Evolutionary conservation across 2,797 vertebrate species (phyloP), one percentile per base, ranked within the genome.

Genomic region (Potorous gilbertii): DNA sequence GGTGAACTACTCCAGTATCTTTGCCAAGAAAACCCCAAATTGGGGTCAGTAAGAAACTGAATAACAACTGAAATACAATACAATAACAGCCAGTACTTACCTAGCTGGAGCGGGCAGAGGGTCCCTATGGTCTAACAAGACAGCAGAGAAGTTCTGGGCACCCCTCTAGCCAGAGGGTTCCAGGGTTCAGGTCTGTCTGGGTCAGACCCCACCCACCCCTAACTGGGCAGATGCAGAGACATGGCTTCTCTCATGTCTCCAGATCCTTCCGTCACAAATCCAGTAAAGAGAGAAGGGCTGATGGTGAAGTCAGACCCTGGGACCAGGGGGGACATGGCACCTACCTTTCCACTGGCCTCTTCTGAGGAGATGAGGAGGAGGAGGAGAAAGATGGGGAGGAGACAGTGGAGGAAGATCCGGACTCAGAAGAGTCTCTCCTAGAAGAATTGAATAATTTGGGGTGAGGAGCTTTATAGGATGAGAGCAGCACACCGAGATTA

Each of bases 351-450:
- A 97, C 56, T 0, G 98, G 95, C 0, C 91, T 96, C 24, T 97
- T 98, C 97, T 97, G 98, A 0, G 97, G 97, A 94, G 98, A 98
- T 27, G 98, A 98, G 18, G 97, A 96, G 55, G 95, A 97, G 57
- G 97, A 96, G 18, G 59, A 66, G 29, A 81, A 81, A 81, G 66
- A 40, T 0, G 66, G n/a, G 18, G 66, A 81, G 66, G 66, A 98
- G 16, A 81, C 97, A 21, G 98, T 98, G 92, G 94, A 98, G 94
- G 98, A 98, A 94, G 98, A 99, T 97, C 98, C 99, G 2, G 98
- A 99, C 92, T 99, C 99, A 1, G 97, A 98, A 5, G 99, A 99
- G 96, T 99, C 99, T 54, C 99, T 99, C 98, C 99, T 99, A 96
- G 62, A 98, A 97, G 92, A 96, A 92, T 40, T 40, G 56, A 96